A percentile compares a stretch with the other conserved stretches of the same genome.
Conservation (phyloP, 2,113 vertebrate genomes). For the Nyctereutes procyonoides region DNA sequence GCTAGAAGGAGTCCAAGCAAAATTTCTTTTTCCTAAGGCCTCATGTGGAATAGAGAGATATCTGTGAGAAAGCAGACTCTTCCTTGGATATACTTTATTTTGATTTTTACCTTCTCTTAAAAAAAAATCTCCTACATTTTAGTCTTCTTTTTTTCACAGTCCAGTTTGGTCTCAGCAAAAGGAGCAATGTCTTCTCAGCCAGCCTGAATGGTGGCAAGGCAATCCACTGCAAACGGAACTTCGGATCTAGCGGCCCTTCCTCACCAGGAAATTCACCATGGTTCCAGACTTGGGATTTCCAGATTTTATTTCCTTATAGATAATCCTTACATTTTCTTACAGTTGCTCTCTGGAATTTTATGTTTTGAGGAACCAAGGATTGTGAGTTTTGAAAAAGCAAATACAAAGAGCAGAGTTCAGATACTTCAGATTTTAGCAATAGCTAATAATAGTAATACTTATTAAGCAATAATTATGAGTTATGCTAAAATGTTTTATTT, state of each 20-base stretch:
- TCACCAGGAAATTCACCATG: neutral
- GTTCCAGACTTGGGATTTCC: neutral
- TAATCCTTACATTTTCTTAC: neutral
- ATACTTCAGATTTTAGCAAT: neutral
- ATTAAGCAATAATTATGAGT: neutral
- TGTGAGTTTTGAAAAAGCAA: conserved; percentile 13
- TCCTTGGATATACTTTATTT: neutral
- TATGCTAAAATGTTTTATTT: neutral
- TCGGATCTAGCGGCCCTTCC: no score
- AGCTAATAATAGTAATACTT: neutral
- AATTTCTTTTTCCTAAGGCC: neutral
- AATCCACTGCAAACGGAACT: neutral
- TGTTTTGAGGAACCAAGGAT: neutral
- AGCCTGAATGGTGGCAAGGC: neutral
- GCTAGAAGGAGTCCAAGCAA: neutral
- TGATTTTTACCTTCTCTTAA: neutral
- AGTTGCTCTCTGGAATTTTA: neutral
- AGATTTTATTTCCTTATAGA: neutral
- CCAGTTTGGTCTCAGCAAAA: neutral
- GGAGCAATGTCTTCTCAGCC: neutral
- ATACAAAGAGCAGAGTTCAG: neutral
- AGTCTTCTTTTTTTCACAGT: neutral
- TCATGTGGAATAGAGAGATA: neutral
- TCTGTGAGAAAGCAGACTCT: neutral
- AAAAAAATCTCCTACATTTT: neutral